Evolutionary conservation across 2,797 vertebrate genomes (phyloP).

Genomic region (Picus viridis): DNA sequence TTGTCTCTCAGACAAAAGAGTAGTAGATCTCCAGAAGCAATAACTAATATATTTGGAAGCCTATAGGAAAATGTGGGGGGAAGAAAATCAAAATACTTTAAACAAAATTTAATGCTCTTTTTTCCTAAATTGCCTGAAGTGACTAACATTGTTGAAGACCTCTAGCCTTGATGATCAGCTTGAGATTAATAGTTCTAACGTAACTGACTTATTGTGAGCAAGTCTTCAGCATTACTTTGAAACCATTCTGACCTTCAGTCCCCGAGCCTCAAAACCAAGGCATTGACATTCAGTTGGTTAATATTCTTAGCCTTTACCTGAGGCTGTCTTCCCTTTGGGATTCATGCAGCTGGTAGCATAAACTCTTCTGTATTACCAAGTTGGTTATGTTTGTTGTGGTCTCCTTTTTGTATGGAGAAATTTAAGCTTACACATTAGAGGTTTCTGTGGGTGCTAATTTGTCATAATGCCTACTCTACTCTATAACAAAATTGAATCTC

Average conservation of each 20-base stretch:
- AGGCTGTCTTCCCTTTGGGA: not conserved
- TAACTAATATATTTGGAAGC: not conserved
- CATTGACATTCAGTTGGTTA: not conserved
- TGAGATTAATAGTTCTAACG: not conserved
- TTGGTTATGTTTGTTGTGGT: not conserved
- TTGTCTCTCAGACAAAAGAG: not conserved
- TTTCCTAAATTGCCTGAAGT: not conserved
- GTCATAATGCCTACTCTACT: not conserved
- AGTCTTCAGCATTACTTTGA: not conserved
- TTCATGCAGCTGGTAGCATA: not conserved
- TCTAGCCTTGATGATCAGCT: not conserved
- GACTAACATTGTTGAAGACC: fast-evolving
- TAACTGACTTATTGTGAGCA: not conserved
- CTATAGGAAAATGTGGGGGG: not conserved
- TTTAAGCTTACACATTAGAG: not conserved
- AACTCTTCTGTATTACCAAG: not conserved
- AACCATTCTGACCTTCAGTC: not conserved
- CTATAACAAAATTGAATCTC: not conserved
- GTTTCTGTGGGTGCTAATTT: not conserved
- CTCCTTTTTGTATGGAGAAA: not conserved
- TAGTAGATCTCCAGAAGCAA: not conserved
- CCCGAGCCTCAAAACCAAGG: not conserved
- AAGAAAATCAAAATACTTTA: fast-evolving
- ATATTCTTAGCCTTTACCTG: not conserved
- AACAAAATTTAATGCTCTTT: not conserved